Evolutionary conservation across 2,888 invertebrate genomes (phyloP).

Genomic region (Tiliacea aurago): DNA sequence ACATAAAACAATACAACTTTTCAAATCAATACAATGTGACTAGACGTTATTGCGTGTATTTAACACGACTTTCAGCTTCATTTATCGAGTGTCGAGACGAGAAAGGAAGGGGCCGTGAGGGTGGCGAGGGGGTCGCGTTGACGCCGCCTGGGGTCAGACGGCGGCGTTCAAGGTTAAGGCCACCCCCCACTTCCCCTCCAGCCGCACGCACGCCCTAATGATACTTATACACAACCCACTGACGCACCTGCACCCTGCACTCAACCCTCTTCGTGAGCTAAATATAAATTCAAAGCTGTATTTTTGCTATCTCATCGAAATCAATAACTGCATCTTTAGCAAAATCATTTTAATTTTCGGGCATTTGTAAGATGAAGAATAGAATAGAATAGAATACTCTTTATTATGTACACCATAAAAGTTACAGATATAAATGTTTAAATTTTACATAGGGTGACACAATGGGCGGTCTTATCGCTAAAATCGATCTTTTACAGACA

Average conservation of each 20-base stretch:
- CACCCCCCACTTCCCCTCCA: constrained; percentile 64
- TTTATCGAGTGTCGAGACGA: constrained; percentile 79
- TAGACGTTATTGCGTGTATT: constrained; percentile 75
- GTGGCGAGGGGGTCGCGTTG: constrained; percentile 66
- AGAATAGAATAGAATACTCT: no score
- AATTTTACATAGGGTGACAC: no score
- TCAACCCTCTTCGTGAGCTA: constrained; percentile 13
- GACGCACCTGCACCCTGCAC: constrained; percentile 59
- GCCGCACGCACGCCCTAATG: constrained; percentile 71
- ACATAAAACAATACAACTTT: constrained; percentile 42
- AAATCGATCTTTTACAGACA: no score
- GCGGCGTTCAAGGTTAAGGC: constrained; percentile 89
- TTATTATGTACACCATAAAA: no score
- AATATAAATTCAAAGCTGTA: constrained; percentile 8
- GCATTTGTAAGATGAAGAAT: no score
- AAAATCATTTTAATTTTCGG: no score
- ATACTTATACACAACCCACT: constrained; percentile 66
- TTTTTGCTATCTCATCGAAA: constrained; percentile 21
- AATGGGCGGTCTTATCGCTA: no score
- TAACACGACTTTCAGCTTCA: constrained; percentile 80
- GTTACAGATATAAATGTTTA: no score
- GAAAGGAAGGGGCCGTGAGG: constrained; percentile 70
- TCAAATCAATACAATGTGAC: constrained; percentile 65
- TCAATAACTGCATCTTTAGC: not conserved
- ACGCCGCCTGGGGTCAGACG: constrained; percentile 83